Percentiles rank a stretch among this genome's conserved stretches.
Conservation (phyloP, 2,888 invertebrate genomes). For the Lycaena phlaeas region DNA sequence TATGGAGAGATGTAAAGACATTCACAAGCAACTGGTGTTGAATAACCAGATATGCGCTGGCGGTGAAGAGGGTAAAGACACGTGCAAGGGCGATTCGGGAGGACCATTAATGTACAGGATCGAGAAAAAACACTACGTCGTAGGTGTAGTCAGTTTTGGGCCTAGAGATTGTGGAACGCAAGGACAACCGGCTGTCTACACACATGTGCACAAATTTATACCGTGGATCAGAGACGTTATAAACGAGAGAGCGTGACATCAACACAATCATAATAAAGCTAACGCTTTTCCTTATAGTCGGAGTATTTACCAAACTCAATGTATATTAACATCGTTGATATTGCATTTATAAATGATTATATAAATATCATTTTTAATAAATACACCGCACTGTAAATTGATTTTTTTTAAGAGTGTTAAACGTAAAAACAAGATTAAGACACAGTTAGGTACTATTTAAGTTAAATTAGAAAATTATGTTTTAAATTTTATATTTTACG, state of each 20-base stretch:
- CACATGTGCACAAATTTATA: slow-evolving; percentile 32
- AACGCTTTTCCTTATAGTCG: too few species aligned
- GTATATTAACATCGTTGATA: too few species aligned
- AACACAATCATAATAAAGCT: background rate
- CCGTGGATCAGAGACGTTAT: slow-evolving; percentile 32
- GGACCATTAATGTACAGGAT: slow-evolving; percentile 35
- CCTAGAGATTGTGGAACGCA: slow-evolving; percentile 29
- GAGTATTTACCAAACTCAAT: too few species aligned
- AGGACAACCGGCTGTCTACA: slow-evolving; percentile 39
- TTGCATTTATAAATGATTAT: too few species aligned
- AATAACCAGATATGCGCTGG: slow-evolving; percentile 39
- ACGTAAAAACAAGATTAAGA: too few species aligned
- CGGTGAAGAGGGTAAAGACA: slow-evolving; percentile 33
- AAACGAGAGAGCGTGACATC: background rate
- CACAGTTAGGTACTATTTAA: too few species aligned
- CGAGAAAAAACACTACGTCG: slow-evolving; percentile 26
- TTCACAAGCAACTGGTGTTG: slow-evolving; percentile 21
- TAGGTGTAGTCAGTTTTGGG: slow-evolving; percentile 40
- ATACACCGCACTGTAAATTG: too few species aligned
- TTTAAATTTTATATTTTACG: too few species aligned
- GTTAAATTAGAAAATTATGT: too few species aligned
- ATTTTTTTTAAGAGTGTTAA: too few species aligned
- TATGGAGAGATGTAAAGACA: slow-evolving; percentile 20
- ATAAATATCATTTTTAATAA: too few species aligned
- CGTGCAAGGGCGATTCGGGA: slow-evolving; percentile 45